Evolutionary conservation across 2,797 vertebrate genomes (phyloP).

Genomic region (Pterois miles): DNA sequence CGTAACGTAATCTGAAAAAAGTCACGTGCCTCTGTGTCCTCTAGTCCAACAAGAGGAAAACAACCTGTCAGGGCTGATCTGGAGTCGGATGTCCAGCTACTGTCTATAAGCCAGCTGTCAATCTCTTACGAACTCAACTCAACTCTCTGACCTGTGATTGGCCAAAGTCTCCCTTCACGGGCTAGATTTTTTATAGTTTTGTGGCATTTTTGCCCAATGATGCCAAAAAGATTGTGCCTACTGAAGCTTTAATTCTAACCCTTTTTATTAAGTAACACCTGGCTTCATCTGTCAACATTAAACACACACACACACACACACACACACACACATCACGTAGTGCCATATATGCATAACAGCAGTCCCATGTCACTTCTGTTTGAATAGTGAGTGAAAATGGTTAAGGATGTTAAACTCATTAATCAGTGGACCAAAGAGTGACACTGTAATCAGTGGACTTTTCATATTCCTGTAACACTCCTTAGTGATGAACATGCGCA

Average conservation of each 20-base stretch:
- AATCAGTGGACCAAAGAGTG: conserved; percentile 29
- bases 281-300: background rate
- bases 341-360: background rate
- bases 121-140: no score
- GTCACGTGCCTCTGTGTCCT: no score
- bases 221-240: no score
- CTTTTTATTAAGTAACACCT: background rate
- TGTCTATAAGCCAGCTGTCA: no score
- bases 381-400: conserved; percentile 1
- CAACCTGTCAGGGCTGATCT: no score
- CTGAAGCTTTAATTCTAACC: background rate
- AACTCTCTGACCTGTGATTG: background rate
- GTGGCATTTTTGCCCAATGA: no score
- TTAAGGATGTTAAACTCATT: conserved; percentile 35
- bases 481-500: background rate
- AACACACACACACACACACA: conserved; percentile 6
- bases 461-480: conserved; percentile 4
- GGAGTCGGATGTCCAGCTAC: no score
- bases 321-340: background rate
- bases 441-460: conserved; percentile 47
- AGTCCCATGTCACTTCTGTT: conserved; percentile 8
- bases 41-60: no score
- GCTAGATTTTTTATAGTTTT: background rate
- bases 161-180: background rate
- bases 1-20: no score